Base-by-base conservation (phyloP, 2,888 invertebrate genomes). In the Branchinecta sandiegonensis region DNA sequence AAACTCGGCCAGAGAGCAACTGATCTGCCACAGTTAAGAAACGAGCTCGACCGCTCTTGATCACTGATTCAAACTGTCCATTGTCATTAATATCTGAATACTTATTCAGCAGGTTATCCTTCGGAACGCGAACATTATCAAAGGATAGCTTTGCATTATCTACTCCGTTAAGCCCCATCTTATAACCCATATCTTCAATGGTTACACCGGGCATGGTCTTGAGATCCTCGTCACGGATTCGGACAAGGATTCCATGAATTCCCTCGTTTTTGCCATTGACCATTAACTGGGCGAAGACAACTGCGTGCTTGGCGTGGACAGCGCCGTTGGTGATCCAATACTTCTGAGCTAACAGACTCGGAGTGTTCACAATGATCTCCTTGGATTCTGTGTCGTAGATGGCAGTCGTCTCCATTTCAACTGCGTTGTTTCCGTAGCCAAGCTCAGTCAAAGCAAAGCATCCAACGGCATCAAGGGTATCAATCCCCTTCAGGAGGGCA, bases 401-500 rank as follows among this genome's bases (percentile, higher is more conserved):
- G 13, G 73, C 72, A 3, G 72, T 72, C 6, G 73, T 73, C 66
- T 73, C 73, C 73, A 73, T 73, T 63, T 73, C 72, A 10, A 73
- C 72, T 6, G 73, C 73, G 69, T 73, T 73, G 68, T 73, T 73
- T 1, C 73, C 73, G 64, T 72, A 73, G 37, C 73, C 73, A 46
- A 73, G 69, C 56, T 73, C 73, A 2, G 73, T 73, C 37, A 73
- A 69, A 13, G 71, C 73, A 69, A 73, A 73, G 66, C 73, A 73
- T 10, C 73, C 73, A 46, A 73, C 65, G 64, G 72, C 73, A 10
- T 72, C 72, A 63, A 75, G 69, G 46, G 71, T 74, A 66, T 74
- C 75, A 47, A 74, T 74, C 14, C 73, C 74, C 46, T 72, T 71
- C 56, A 76, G 73, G 9, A 77, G 72, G 46, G 75, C 72, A 8